These are phyloP conservation scores for Cyanoliseus patagonus DNA, from an alignment of 2,113 vertebrate genomes.

Conservation along the genomic window DNA sequence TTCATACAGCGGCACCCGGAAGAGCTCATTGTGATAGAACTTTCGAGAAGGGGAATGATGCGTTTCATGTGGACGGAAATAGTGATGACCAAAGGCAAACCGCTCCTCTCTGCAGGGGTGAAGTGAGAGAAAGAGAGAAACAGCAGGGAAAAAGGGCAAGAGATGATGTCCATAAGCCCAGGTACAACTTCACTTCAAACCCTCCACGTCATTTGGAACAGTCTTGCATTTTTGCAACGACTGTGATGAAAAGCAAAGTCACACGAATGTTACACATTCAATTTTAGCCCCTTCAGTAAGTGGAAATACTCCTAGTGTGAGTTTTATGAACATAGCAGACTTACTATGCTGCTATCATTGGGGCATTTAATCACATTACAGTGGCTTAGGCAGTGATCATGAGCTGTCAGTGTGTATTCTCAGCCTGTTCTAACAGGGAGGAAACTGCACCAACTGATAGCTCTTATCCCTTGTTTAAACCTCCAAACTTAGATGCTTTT, in stretches of 20 bases:
- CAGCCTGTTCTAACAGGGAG: neutral
- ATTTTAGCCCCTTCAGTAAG: neutral
- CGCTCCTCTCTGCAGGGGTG: conserved; percentile 85
- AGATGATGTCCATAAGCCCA: neutral
- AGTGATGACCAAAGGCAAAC: conserved; percentile 98
- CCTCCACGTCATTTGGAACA: neutral
- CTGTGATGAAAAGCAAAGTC: neutral
- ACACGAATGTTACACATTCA: accelerated
- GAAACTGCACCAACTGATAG: neutral
- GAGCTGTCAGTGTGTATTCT: neutral
- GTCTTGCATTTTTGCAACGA: neutral
- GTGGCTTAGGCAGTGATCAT: neutral
- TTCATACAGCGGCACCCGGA: conserved; percentile 95
- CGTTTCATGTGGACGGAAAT: conserved; percentile 97
- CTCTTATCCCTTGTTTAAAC: neutral
- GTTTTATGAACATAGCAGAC: neutral
- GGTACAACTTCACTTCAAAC: too few relatives aligned
- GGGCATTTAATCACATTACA: neutral
- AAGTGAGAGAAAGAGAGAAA: neutral
- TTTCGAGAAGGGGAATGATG: conserved; percentile 95
- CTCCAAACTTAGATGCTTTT: neutral
- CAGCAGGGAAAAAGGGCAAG: neutral
- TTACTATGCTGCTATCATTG: accelerated
- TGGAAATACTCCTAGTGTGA: neutral
- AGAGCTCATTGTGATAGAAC: conserved; percentile 97